Conservation (phyloP, 1,140 invertebrate genomes). For the Musca vetustissima region DNA sequence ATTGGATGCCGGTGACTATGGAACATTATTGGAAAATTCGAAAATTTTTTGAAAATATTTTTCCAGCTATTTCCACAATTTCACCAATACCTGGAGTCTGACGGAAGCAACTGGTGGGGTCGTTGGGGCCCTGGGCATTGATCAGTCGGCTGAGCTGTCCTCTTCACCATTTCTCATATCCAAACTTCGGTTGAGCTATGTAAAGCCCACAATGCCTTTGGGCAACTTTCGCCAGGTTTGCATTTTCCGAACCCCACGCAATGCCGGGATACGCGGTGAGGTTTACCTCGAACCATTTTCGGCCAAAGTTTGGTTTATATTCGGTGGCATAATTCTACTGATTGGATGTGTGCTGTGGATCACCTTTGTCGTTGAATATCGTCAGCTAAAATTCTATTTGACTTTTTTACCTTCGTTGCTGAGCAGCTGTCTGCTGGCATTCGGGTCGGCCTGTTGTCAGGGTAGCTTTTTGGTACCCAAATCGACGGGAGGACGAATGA, state of each 20-base stretch:
- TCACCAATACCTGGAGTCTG: constrained; percentile 35
- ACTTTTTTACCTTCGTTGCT: constrained; percentile 41
- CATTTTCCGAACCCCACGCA: constrained; percentile 49
- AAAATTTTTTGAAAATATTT: neutral
- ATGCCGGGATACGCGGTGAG: constrained; percentile 39
- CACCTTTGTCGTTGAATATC: constrained; percentile 40
- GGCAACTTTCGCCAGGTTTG: constrained; percentile 43
- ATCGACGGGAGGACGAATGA: constrained; percentile 41
- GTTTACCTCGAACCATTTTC: constrained; percentile 48
- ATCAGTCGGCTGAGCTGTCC: constrained; percentile 36
- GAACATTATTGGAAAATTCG: neutral
- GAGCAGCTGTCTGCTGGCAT: constrained; percentile 38
- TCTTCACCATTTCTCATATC: constrained; percentile 39
- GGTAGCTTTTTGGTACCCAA: constrained; percentile 41
- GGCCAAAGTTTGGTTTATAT: constrained; percentile 40
- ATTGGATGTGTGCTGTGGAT: constrained; percentile 39
- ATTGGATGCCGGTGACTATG: constrained; percentile 29
- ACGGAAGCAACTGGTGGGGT: constrained; percentile 37
- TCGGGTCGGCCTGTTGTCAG: constrained; percentile 48
- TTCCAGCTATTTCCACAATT: constrained; percentile 21
- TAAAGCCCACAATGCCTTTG: constrained; percentile 40
- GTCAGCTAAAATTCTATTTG: constrained; percentile 33
- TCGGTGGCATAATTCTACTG: constrained; percentile 32
- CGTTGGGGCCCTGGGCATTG: constrained; percentile 38
- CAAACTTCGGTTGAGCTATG: constrained; percentile 33